Evolutionary conservation across 2,113 vertebrate species (phyloP).

Genomic region (Sebastes schlegelii): DNA sequence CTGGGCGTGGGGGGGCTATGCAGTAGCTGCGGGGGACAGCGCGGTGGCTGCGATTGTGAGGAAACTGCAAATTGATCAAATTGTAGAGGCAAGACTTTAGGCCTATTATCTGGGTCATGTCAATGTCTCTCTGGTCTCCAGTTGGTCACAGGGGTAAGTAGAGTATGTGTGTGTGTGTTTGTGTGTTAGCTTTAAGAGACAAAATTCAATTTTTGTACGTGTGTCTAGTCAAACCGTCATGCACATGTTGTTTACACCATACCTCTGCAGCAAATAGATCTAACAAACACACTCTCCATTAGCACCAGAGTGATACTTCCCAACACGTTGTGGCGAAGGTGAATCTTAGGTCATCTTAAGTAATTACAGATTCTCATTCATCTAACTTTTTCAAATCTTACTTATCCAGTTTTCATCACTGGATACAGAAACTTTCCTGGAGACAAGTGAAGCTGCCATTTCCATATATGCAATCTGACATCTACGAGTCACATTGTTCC

Average conservation of each 20-base stretch:
- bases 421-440: constrained; percentile 10
- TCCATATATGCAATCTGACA: constrained; percentile 63
- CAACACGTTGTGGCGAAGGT: constrained; percentile 60
- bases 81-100: constrained; percentile 85
- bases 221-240: constrained; percentile 51
- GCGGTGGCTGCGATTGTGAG: constrained; percentile 67
- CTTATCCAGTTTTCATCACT: constrained; percentile 21
- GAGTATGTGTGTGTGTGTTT: constrained; percentile 49
- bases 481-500: constrained; percentile 54
- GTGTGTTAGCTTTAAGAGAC: constrained; percentile 49
- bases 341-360: constrained; percentile 58
- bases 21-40: constrained; percentile 82
- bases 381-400: constrained; percentile 1
- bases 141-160: constrained; percentile 74
- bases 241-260: constrained; percentile 69
- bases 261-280: constrained; percentile 69
- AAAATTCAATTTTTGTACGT: constrained; percentile 38
- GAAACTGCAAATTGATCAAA: constrained; percentile 87
- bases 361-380: background rate
- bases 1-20: constrained; percentile 50
- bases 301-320: constrained; percentile 69
- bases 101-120: constrained; percentile 87
- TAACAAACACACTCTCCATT: constrained; percentile 73
- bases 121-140: constrained; percentile 82
- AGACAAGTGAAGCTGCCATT: constrained; percentile 44